Conservation (phyloP, 2,888 invertebrate genomes). For the Harpagoxenus sublaevis region DNA sequence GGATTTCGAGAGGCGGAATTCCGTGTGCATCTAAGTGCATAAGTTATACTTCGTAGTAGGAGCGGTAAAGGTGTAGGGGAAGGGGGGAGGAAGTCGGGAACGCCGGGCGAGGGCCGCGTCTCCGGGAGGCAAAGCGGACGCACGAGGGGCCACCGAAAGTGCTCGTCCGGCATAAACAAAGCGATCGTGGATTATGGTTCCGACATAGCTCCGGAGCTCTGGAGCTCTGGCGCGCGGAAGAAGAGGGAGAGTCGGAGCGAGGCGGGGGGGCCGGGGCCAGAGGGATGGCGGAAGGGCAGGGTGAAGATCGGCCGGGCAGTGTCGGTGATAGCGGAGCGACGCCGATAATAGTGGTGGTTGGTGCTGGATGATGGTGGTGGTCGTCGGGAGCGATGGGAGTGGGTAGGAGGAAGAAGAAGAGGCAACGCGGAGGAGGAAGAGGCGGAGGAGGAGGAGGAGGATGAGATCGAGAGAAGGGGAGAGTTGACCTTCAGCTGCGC, state of each 20-base stretch:
- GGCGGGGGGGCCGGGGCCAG: slow-evolving; percentile 37
- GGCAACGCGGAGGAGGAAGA: slow-evolving; percentile 43
- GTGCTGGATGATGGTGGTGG: slow-evolving; percentile 25
- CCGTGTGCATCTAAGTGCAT: slow-evolving; percentile 77
- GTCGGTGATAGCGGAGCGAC: slow-evolving; percentile 62
- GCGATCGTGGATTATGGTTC: slow-evolving; percentile 68
- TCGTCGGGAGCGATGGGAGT: slow-evolving; percentile 64
- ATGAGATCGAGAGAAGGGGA: slow-evolving; percentile 81
- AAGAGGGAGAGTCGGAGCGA: slow-evolving; percentile 28
- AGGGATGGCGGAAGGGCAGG: slow-evolving; percentile 60
- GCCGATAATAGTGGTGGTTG: slow-evolving; percentile 51
- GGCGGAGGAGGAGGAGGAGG: slow-evolving; percentile 64
- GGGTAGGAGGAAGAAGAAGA: slow-evolving; percentile 68
- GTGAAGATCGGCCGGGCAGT: slow-evolving; percentile 64
- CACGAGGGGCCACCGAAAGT: slow-evolving; percentile 70
- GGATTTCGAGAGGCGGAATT: slow-evolving; percentile 79
- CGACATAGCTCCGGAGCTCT: slow-evolving; percentile 44
- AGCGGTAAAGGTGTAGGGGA: slow-evolving; percentile 20
- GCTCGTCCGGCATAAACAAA: slow-evolving; percentile 77
- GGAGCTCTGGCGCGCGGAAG: neutral
- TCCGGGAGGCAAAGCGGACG: neutral
- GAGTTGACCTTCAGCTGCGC: slow-evolving; percentile 85
- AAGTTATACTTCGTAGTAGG: slow-evolving; percentile 67
- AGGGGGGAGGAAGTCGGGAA: slow-evolving; percentile 3
- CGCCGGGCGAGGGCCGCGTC: slow-evolving; percentile 10